A percentile compares a stretch with the other conserved stretches of the same genome.
These are phyloP conservation scores for Scelioninae gen. 1 DNA, from an alignment of 2,888 invertebrate genomes.

Conservation along the genomic window DNA sequence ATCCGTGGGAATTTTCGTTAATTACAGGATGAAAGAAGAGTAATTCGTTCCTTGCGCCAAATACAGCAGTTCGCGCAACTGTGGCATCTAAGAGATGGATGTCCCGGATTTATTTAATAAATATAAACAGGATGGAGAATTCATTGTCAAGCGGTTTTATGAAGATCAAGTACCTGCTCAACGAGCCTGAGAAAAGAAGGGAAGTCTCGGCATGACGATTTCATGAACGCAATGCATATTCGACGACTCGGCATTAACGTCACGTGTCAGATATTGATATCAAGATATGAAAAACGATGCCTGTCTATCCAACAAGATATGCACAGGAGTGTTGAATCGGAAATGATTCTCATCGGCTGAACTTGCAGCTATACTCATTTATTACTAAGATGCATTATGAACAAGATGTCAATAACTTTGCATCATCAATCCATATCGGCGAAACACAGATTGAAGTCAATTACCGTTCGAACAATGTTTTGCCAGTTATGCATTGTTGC, in stretches of 20 bases:
- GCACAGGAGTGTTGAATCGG: constrained; percentile 62
- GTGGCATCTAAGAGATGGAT: not conserved
- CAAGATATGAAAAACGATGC: constrained; percentile 70
- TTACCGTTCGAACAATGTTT: constrained; percentile 25
- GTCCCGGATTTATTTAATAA: constrained; percentile 31
- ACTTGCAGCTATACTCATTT: constrained; percentile 66
- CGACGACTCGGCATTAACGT: constrained; percentile 69
- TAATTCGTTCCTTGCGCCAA: constrained; percentile 34
- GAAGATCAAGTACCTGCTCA: constrained; percentile 52
- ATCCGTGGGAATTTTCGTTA: constrained; percentile 41
- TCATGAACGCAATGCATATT: constrained; percentile 65
- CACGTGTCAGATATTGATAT: constrained; percentile 70
- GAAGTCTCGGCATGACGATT: constrained; percentile 55
- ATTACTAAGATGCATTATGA: constrained; percentile 57
- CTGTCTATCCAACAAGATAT: constrained; percentile 63
- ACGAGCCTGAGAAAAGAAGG: constrained; percentile 25
- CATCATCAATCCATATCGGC: constrained; percentile 53
- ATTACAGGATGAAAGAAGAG: constrained; percentile 36
- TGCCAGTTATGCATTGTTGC: constrained; percentile 11
- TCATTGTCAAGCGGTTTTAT: constrained; percentile 43
- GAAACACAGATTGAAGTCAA: constrained; percentile 55
- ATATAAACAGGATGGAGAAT: constrained; percentile 46
- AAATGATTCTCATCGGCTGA: constrained; percentile 62
- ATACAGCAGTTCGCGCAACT: constrained; percentile 1
- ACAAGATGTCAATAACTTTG: constrained; percentile 57